Conservation (phyloP, 2,797 vertebrate genomes). For the Cossypha caffra region DNA sequence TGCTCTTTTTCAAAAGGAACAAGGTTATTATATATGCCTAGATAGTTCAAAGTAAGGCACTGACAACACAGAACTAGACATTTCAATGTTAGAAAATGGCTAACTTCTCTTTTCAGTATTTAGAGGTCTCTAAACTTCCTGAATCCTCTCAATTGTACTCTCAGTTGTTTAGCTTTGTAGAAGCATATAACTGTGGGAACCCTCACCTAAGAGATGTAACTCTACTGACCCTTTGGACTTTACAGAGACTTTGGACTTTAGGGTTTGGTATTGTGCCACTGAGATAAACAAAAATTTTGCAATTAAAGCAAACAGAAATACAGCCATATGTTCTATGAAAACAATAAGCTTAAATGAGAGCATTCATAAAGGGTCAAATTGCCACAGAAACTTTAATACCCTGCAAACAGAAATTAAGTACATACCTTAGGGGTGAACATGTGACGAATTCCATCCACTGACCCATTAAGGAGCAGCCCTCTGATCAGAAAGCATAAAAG, state of each 20-base stretch:
- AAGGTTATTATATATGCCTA: neutral
- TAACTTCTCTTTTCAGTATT: neutral
- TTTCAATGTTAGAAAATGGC: neutral
- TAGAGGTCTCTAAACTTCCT: neutral
- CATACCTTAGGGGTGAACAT: slow-evolving; percentile 98
- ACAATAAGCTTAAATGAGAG: neutral
- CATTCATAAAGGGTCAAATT: neutral
- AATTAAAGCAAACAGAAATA: neutral
- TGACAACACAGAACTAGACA: neutral
- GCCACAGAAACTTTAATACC: neutral
- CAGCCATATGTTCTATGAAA: neutral
- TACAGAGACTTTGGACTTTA: neutral
- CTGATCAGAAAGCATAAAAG: slow-evolving; percentile 94
- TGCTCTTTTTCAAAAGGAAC: neutral
- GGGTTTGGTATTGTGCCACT: neutral
- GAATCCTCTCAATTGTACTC: neutral
- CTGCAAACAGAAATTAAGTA: neutral
- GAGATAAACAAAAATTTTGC: neutral
- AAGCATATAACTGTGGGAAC: neutral
- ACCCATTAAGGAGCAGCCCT: slow-evolving; percentile 90
- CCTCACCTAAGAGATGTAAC: neutral
- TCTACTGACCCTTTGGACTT: neutral
- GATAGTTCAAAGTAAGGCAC: neutral
- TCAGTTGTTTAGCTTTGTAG: neutral
- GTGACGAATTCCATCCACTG: slow-evolving; percentile 91